A percentile compares a stretch with the other conserved stretches of the same genome.
These are phyloP conservation scores for Ceraclea dissimilis DNA, from an alignment of 2,888 invertebrate genomes.

Conservation along the genomic window DNA sequence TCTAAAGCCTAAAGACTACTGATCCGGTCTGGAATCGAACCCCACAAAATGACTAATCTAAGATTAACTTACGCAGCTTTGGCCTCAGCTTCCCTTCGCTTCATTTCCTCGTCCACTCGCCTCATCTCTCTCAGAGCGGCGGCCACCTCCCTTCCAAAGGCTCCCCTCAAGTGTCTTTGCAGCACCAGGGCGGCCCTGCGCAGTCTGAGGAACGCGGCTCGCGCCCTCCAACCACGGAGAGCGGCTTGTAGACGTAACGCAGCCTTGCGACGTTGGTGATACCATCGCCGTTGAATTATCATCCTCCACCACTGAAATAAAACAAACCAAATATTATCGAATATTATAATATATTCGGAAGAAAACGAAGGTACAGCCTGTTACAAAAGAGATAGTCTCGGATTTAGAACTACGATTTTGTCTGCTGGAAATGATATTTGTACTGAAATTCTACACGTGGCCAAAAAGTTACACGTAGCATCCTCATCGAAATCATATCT, in stretches of 20 bases:
- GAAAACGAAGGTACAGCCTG: too few species aligned
- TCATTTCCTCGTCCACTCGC: constrained; percentile 78
- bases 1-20: too few species aligned
- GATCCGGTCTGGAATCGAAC: too few species aligned
- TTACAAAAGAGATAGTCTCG: too few species aligned
- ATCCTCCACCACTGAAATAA: constrained; percentile 55
- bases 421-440: too few species aligned
- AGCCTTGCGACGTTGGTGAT: constrained; percentile 56
- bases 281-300: constrained; percentile 58
- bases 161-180: constrained; percentile 79
- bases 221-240: constrained; percentile 76
- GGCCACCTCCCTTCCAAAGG: constrained; percentile 84
- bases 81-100: constrained; percentile 60
- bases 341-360: too few species aligned
- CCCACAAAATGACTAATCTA: too few species aligned
- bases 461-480: too few species aligned
- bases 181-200: constrained; percentile 80
- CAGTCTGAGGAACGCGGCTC: constrained; percentile 71
- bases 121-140: constrained; percentile 81
- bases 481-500: too few species aligned
- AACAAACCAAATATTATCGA: background rate
- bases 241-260: constrained; percentile 73
- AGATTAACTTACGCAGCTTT: constrained; percentile 42
- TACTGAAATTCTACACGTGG: too few species aligned
- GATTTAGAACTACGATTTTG: too few species aligned